Evolutionary conservation across 2,888 invertebrate species (phyloP), one percentile per base, ranked within the genome.

Genomic region (Drosophila austrosaltans): DNA sequence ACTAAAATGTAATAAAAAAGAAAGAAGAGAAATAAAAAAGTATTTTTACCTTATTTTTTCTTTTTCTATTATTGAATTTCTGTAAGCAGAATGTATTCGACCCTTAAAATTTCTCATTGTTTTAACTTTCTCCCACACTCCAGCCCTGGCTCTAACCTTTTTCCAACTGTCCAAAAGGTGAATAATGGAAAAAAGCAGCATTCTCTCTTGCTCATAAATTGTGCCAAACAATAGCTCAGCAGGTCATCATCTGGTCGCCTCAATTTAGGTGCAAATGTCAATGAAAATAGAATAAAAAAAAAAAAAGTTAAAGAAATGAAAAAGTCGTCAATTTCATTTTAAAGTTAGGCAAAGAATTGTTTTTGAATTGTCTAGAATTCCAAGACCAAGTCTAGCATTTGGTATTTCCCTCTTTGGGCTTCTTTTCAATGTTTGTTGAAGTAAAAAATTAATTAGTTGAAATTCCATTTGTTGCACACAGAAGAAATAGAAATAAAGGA

Each of bases 381-480:
- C 32, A 36, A 36, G 1, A 8, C 30, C 30, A 5, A 30, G 30
- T 30, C 4, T 2, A 36, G 2, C 36, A 36, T 36, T 36, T 36
- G 36, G 36, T 36, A 36, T 36, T 36, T 36, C 36, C 8, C 8
- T 36, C 36, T 48, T 48, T 48, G 22, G 22, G 10, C 20, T 56
- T 32, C 16, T 56, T 56, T 56, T 56, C 32, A 32, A 56, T 56
- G 56, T 56, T 56, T 56, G 56, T 30, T 56, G 32, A 56, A 56
- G 32, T 56, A 36, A 56, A 56, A 56, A 56, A 32, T 56, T 56
- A 56, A 56, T 56, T 56, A 56, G 56, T 28, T 56, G 10, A 20
- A 56, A 56, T 36, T 56, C 32, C 48, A 48, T 48, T 48, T 48
- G 48, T 48, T 48, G 22, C 40, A n/a, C 12, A 56, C 30, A 12